These are phyloP conservation scores for Phoebastria nigripes DNA, from an alignment of 2,797 vertebrate genomes.

Conservation along the genomic window DNA sequence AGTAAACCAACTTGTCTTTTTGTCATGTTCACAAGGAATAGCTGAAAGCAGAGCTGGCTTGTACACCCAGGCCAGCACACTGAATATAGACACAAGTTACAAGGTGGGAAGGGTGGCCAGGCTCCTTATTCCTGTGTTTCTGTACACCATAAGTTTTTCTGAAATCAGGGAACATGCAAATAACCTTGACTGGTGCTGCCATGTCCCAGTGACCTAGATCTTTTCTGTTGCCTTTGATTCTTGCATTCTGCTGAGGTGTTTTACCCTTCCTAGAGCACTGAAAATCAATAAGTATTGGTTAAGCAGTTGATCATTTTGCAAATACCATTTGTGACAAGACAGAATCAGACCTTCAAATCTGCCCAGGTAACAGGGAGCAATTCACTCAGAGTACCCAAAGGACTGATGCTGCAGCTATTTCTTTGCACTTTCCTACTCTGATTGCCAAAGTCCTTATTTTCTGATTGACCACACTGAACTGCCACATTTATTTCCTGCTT, in stretches of 20 bases:
- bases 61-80: background rate
- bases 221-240: background rate
- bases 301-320: background rate
- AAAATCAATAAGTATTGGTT: background rate
- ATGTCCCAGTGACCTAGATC: background rate
- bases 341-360: background rate
- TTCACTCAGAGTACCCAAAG: background rate
- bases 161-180: background rate
- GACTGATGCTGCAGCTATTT: background rate
- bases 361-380: background rate
- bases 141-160: background rate
- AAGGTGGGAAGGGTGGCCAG: background rate
- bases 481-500: background rate
- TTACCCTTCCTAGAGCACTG: background rate
- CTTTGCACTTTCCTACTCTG: background rate
- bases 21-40: background rate
- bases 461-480: background rate
- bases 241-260: background rate
- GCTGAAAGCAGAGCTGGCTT: background rate
- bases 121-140: background rate
- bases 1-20: background rate
- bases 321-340: background rate
- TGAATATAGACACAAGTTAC: background rate
- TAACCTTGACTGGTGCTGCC: background rate
- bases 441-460: background rate